Base-by-base conservation (phyloP, 2,888 invertebrate genomes). In the Polydrusus tereticollis region DNA sequence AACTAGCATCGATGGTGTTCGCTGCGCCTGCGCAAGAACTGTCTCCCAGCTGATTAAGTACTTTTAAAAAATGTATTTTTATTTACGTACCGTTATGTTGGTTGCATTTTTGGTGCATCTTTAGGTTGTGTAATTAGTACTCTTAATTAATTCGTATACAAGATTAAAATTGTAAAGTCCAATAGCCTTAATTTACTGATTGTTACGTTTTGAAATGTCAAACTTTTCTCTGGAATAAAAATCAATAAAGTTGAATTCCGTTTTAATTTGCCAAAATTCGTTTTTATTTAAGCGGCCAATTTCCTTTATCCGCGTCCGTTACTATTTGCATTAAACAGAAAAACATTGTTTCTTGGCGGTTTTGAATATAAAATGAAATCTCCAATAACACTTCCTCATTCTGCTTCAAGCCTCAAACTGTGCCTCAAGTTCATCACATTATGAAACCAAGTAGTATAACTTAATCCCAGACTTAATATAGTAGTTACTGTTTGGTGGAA, bases 31-130 rank as follows among this genome's bases (percentile, higher is more conserved):
- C 64, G 68, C 72, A 36, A 58, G 29, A 68, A 33, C 64, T 64
- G 72, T 73, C 72, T 50, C 50, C 52, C 72, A 73, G 72, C 72
- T 73, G 72, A 73, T 73, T 68, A 73, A 73, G 33, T 69, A 62
- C 69, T 62, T 62, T n/a, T 20, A 62, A 69, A 69, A 62, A 69
- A 47, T 57, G 38, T 69, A 52, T 69, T 62, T 69, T 69, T 69
- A 62, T 38, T 69, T 69, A 55, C 62, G 26, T 62, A 62, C 69
- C 55, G 69, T 69, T 62, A 69, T 62, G 62, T 55, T 69, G 55
- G 69, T 60, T 69, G 69, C 69, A 69, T 62, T 62, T 55, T 69
- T 7, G 29, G 16, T 60, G 41, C 43, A 60, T 55, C 52, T 55
- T 55, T 2, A 12, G 21, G 12, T 38, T 58, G 4, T 33, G 23